Conservation (phyloP, 1,140 invertebrate species). For the Drosophila bipectinata region DNA sequence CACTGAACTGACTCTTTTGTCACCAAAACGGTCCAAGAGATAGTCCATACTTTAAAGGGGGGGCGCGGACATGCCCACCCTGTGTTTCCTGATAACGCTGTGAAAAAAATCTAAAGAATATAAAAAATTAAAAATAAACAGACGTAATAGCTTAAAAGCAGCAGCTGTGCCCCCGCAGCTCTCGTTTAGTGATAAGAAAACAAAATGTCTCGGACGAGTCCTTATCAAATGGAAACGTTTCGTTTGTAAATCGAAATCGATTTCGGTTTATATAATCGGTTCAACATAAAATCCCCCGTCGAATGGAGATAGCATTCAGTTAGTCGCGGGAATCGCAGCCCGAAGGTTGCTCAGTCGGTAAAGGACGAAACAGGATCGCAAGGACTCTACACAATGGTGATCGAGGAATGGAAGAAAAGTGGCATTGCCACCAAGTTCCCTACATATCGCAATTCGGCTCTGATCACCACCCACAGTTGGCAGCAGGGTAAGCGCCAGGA, state of each 20-base stretch:
- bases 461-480: conserved; percentile 84
- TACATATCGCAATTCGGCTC: conserved; percentile 65
- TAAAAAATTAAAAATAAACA: conserved; percentile 5
- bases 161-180: conserved; percentile 17
- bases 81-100: conserved; percentile 7
- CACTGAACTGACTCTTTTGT: conserved; percentile 19
- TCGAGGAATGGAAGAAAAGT: conserved; percentile 73
- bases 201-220: background rate
- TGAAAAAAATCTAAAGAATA: conserved; percentile 6
- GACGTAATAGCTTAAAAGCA: conserved; percentile 1
- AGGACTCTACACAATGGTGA: conserved; percentile 60
- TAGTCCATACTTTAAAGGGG: background rate
- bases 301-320: conserved; percentile 34
- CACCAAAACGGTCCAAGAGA: background rate
- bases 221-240: conserved; percentile 72
- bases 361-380: conserved; percentile 1
- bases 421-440: conserved; percentile 79
- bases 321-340: conserved; percentile 5
- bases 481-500: conserved; percentile 86
- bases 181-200: conserved; percentile 16
- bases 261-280: conserved; percentile 44
- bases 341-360: conserved; percentile 8
- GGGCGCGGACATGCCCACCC: conserved; percentile 7
- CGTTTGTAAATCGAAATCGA: conserved; percentile 21
- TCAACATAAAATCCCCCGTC: conserved; percentile 25